A percentile compares a stretch with the other conserved stretches of the same genome.
Conservation (phyloP, 2,113 vertebrate genomes). For the Brachionichthys hirsutus region DNA sequence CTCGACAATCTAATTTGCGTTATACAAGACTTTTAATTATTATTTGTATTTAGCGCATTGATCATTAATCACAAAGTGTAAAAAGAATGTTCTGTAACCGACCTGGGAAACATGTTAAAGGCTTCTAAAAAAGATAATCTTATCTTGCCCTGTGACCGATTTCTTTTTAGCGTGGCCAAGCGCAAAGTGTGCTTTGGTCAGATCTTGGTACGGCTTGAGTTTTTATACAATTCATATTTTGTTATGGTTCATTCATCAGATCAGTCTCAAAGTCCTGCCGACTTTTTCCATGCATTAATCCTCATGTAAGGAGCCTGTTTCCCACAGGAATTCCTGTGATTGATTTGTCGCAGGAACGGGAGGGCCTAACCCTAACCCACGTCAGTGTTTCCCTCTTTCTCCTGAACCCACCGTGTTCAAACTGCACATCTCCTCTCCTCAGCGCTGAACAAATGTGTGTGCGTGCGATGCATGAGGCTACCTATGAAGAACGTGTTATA, state of each 20-base stretch:
- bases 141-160: constrained; percentile 1
- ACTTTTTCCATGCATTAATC: constrained; percentile 68
- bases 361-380: constrained; percentile 50
- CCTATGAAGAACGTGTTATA: no score
- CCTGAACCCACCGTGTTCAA: constrained; percentile 4
- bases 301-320: constrained; percentile 63
- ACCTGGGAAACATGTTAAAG: constrained; percentile 3
- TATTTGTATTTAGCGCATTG: no score
- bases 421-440: constrained; percentile 2
- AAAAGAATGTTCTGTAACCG: constrained; percentile 9
- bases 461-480: no score
- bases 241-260: constrained; percentile 35
- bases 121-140: constrained; percentile 8
- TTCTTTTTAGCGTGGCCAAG: background rate
- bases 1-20: no score
- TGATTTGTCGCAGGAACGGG: constrained; percentile 44
- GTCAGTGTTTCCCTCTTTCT: constrained; percentile 36
- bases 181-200: constrained; percentile 4
- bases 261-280: constrained; percentile 35
- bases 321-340: constrained; percentile 76
- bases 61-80: constrained; percentile 51
- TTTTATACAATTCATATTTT: constrained; percentile 37
- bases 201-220: constrained; percentile 24
- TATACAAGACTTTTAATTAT: no score
- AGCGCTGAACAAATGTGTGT: background rate